These are phyloP conservation scores for Propithecus coquereli DNA, from an alignment of 2,113 vertebrate genomes.

Conservation along the genomic window DNA sequence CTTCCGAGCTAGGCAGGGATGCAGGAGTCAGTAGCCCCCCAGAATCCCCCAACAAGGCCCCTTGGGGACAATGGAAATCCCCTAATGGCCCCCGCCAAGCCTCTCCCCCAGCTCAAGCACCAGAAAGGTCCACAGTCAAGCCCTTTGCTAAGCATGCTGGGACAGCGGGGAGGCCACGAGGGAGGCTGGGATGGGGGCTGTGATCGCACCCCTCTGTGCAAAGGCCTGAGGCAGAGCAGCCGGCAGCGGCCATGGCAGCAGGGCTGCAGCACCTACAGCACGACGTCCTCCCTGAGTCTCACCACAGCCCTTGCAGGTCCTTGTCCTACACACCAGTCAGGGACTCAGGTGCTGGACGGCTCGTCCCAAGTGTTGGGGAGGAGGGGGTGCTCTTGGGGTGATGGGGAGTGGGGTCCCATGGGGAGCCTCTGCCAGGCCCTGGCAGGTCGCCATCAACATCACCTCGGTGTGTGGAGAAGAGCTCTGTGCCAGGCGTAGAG, in stretches of 20 bases:
- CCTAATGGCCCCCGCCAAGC: slow-evolving; percentile 76
- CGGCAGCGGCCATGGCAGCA: rapidly evolving
- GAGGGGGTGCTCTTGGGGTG: rapidly evolving
- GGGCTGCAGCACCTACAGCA: rapidly evolving
- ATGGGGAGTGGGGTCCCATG: rapidly evolving
- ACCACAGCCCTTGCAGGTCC: rapidly evolving
- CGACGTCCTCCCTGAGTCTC: rapidly evolving
- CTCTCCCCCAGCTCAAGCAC: slow-evolving; percentile 57
- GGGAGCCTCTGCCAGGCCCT: not conserved
- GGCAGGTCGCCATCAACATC: rapidly evolving
- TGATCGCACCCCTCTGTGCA: rapidly evolving
- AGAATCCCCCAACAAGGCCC: not conserved
- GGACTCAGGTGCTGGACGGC: not conserved
- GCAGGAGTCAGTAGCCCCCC: too few relatives aligned
- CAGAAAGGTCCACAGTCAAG: slow-evolving; percentile 49
- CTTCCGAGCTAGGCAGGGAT: not conserved
- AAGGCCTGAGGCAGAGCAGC: not conserved
- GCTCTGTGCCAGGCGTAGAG: not conserved
- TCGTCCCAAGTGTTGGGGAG: rapidly evolving
- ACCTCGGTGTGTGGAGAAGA: rapidly evolving
- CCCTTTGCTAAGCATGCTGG: slow-evolving; percentile 58
- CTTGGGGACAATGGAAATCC: slow-evolving; percentile 74
- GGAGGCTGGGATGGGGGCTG: too few relatives aligned
- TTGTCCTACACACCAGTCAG: rapidly evolving
- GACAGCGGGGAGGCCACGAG: not conserved